phyloP scores from a whole-genome alignment of 2,113 vertebrate genomes.

The Nothoprocta perdicaria region DNA sequence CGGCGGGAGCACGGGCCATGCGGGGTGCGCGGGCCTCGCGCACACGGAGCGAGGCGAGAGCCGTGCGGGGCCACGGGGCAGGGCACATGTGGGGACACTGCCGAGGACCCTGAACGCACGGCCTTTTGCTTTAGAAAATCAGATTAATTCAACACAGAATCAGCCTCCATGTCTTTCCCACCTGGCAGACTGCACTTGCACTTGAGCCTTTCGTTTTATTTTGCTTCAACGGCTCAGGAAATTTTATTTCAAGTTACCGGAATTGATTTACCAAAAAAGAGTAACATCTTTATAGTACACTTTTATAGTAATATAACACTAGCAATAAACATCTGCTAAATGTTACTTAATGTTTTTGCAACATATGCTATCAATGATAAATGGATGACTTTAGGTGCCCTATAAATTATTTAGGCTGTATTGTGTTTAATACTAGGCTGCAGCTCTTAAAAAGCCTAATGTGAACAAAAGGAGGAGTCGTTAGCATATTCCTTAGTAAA shows the following conservation, averaged over 20 bases:
- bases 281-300: neutral
- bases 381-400: neutral
- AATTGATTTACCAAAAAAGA: neutral
- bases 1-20: too few species aligned
- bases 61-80: too few species aligned
- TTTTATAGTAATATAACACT: neutral
- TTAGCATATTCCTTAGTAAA: neutral
- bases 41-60: too few species aligned
- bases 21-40: too few species aligned
- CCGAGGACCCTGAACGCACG: neutral
- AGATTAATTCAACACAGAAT: neutral
- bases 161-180: neutral
- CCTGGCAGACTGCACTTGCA: neutral
- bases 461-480: neutral
- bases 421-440: neutral
- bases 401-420: neutral
- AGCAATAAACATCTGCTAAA: slow-evolving; percentile 30
- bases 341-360: neutral
- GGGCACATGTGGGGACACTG: accelerated
- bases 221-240: neutral
- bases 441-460: neutral
- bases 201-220: neutral
- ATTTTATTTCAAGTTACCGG: neutral
- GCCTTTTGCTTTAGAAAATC: neutral
- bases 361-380: neutral